Base-by-base conservation (phyloP, 1,140 invertebrate genomes). In the Steinernema khuongi region DNA sequence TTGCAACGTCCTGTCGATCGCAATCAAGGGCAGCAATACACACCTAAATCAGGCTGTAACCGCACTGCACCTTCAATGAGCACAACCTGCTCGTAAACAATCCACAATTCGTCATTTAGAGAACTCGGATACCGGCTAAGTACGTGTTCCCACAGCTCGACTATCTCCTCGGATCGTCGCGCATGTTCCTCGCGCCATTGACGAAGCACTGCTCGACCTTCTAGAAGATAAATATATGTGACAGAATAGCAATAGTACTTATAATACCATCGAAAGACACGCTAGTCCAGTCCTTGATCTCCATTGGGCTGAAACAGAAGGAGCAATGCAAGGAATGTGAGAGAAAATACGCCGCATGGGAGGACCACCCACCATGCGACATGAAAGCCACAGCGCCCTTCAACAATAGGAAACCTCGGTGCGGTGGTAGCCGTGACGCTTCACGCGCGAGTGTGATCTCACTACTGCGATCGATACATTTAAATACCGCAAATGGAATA, bases 141-240 rank as follows among this genome's bases (percentile, higher is more conserved):
- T 41, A 91, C 87, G 1, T 89, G 88, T 76, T 92, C 90, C 93
- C 93, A 97, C 69, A 97, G 85, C 77, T 92, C 90, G 0, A 97
- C 88, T 0, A 96, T 90, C 83, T 96, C 93, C 83, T 91, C 89
- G 84, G 94, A 96, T 83, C 91, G 90, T 43, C 96, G 88, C 67
- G 91, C 90, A 83, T 94, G 94, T 79, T 94, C 92, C 87, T 98
- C 96, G 83, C 96, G 89, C 91, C 94, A 95, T 79, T 90, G 90
- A 77, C 92, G 88, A 68, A 98, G 88, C 75, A 72, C 76, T 19
- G 43, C 30, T 17, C 81, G 70, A 36, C 80, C 83, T 32, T 85
- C 83, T 82, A n/a, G 50, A 75, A 79, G 70, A 17, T 29, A 77
- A 76, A 73, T 73, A 17, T 29, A 28, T 11, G 11, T 11, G 29